Conservation (phyloP, 2,888 invertebrate genomes). For the Diaperis boleti region DNA sequence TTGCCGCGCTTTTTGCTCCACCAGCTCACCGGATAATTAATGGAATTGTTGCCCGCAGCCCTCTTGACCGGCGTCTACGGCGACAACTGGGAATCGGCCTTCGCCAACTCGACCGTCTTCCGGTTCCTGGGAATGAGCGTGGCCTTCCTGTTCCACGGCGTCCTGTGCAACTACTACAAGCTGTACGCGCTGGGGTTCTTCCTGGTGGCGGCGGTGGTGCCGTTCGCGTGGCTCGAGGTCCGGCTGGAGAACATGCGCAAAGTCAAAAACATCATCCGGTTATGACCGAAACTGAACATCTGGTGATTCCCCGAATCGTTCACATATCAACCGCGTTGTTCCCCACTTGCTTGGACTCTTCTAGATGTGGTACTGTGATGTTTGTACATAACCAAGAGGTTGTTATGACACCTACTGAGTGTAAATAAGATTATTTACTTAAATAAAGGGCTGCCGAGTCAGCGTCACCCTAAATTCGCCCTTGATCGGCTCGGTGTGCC, state of each 20-base stretch:
- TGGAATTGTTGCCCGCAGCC: too few relatives aligned
- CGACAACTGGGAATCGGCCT: constrained; percentile 67
- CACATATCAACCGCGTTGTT: constrained; percentile 33
- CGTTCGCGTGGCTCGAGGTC: constrained; percentile 70
- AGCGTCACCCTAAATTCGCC: too few relatives aligned
- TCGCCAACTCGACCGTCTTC: constrained; percentile 69
- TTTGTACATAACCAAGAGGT: constrained; percentile 52
- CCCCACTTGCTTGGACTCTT: constrained; percentile 5
- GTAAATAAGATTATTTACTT: constrained; percentile 33
- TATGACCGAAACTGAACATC: constrained; percentile 63
- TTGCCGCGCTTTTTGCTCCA: background rate
- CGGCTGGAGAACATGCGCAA: constrained; percentile 63
- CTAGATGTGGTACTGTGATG: constrained; percentile 50
- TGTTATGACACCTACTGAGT: constrained; percentile 52
- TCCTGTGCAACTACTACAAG: constrained; percentile 71
- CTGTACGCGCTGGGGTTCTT: constrained; percentile 67
- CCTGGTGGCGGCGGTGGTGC: constrained; percentile 68
- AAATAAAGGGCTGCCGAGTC: too few relatives aligned
- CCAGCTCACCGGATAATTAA: too few relatives aligned
- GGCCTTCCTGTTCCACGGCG: constrained; percentile 74
- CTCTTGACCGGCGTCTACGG: constrained; percentile 64
- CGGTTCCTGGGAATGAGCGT: constrained; percentile 73
- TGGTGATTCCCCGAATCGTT: constrained; percentile 51
- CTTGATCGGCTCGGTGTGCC: too few relatives aligned
- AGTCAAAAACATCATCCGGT: constrained; percentile 61